phyloP scores from a whole-genome alignment of 2,888 invertebrate genomes.

The Rhamnusium bicolor region DNA sequence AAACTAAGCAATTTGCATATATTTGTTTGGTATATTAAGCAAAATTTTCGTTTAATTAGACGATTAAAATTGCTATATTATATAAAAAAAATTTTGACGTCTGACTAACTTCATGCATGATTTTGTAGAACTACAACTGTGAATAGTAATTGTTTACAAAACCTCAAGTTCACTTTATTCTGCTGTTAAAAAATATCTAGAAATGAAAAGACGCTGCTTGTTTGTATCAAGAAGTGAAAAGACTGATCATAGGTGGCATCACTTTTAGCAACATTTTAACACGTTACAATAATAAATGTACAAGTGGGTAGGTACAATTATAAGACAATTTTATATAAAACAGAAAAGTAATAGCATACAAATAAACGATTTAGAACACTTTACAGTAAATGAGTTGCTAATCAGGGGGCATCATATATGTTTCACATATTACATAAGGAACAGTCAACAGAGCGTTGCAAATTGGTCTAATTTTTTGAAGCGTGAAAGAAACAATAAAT shows the following conservation, averaged over 20 bases:
- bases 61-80: not conserved
- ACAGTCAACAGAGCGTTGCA: slow-evolving; percentile 13
- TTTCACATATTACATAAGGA: slow-evolving; percentile 16
- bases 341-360: not conserved
- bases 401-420: not conserved
- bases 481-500: slow-evolving; percentile 10
- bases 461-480: slow-evolving; percentile 29
- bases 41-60: not conserved
- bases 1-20: not conserved
- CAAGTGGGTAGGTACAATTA: not conserved
- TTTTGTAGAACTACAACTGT: too few species aligned
- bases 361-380: not conserved
- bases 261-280: too few species aligned
- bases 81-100: not conserved
- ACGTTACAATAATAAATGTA: not conserved
- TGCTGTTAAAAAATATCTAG: too few species aligned
- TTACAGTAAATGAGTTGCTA: not conserved
- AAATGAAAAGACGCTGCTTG: too few species aligned
- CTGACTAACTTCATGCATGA: too few species aligned
- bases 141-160: too few species aligned
- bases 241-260: too few species aligned
- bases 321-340: not conserved
- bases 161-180: too few species aligned
- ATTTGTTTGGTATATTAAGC: not conserved
- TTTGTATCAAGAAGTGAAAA: too few species aligned